Conservation (phyloP, 1,140 invertebrate genomes). For the Camponotus vicinus region DNA sequence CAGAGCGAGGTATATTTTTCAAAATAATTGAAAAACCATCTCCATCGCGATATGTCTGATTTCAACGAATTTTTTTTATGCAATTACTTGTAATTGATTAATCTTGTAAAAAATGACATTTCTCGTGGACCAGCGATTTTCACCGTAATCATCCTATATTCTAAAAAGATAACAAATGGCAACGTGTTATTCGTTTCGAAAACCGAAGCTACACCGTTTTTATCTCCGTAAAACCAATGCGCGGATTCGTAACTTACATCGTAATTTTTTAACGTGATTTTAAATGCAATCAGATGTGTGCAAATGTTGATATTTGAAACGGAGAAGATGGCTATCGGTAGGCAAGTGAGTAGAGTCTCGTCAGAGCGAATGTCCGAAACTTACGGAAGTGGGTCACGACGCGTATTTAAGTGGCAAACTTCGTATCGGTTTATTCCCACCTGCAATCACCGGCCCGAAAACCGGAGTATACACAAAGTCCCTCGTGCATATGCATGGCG, state of each 20-base stretch:
- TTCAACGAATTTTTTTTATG: neutral
- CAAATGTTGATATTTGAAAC: conserved; percentile 55
- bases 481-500: conserved; percentile 74
- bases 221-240: conserved; percentile 27
- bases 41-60: neutral
- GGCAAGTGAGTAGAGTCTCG: neutral
- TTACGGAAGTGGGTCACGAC: conserved; percentile 63
- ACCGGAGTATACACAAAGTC: conserved; percentile 65
- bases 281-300: neutral
- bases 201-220: conserved; percentile 19
- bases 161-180: neutral
- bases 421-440: conserved; percentile 73
- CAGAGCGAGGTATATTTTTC: neutral
- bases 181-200: neutral
- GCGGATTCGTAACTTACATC: conserved; percentile 23
- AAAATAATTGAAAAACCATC: neutral
- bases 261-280: neutral
- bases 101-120: neutral
- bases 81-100: neutral
- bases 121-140: neutral
- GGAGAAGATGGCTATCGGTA: neutral
- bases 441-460: conserved; percentile 72
- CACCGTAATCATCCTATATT: neutral
- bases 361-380: conserved; percentile 38
- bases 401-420: conserved; percentile 57